phyloP scores from a whole-genome alignment of 2,113 vertebrate species.

The Gulo gulo region DNA sequence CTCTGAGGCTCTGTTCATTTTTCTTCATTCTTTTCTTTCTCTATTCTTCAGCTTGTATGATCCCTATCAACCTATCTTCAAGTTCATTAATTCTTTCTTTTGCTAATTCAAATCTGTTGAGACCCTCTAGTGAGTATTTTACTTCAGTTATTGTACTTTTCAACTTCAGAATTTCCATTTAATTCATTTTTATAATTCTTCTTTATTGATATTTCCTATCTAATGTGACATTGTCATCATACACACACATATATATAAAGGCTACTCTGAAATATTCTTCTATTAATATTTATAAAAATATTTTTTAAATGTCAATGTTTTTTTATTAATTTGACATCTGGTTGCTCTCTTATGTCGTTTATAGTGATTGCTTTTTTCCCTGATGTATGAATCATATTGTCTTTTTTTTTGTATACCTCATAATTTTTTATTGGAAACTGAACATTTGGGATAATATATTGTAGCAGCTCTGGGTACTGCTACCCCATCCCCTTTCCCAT shows the following conservation, averaged over 20 bases:
- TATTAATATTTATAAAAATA: not conserved
- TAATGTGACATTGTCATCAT: not conserved
- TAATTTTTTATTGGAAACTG: not conserved
- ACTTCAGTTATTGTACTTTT: not conserved
- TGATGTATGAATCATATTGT: not conserved
- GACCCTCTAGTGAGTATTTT: not conserved
- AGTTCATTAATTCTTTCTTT: not conserved
- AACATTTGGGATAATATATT: not conserved
- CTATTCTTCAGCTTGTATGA: not conserved
- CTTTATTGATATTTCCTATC: not conserved
- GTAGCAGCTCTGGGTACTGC: not conserved
- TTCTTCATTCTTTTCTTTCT: not conserved
- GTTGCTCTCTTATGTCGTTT: not conserved
- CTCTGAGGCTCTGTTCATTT: not conserved
- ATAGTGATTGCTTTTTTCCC: not conserved
- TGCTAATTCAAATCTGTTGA: not conserved
- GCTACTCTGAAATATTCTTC: not conserved
- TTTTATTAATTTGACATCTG: not conserved
- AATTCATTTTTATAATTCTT: not conserved
- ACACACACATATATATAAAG: not conserved
- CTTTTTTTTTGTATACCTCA: not conserved
- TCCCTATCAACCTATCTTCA: not conserved
- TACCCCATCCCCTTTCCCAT: accelerated
- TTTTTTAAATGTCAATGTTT: not conserved
- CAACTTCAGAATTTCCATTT: not conserved